Evolutionary conservation across 2,113 vertebrate species (phyloP).

Genomic region (Antechinus flavipes): DNA sequence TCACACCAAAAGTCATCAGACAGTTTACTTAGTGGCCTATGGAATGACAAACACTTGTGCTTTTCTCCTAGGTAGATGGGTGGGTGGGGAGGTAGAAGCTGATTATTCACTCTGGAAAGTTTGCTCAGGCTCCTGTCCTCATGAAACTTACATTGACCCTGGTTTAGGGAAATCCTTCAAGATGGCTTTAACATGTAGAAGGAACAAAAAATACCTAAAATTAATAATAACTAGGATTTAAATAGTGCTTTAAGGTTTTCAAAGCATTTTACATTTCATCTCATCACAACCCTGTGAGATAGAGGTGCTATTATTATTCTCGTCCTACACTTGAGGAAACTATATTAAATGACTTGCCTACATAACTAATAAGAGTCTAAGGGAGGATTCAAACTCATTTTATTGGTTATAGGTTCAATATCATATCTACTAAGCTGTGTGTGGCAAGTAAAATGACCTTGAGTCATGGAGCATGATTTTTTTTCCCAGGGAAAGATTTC

Average conservation of each 20-base stretch:
- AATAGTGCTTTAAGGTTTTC: background rate
- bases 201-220: conserved; percentile 31
- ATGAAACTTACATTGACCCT: background rate
- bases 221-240: background rate
- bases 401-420: background rate
- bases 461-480: too few relatives aligned
- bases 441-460: too few relatives aligned
- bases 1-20: background rate
- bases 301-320: background rate
- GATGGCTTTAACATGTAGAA: background rate
- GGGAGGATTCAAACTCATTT: background rate
- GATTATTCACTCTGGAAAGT: background rate
- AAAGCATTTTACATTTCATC: background rate
- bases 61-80: background rate
- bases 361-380: background rate
- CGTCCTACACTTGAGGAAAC: background rate
- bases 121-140: background rate
- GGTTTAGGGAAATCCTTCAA: background rate
- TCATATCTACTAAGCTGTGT: background rate
- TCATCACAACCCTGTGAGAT: background rate
- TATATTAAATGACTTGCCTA: background rate
- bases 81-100: background rate
- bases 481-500: too few relatives aligned
- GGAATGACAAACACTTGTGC: background rate
- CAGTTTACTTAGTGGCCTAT: conserved; percentile 7